Evolutionary conservation across 2,888 invertebrate genomes (phyloP).

Genomic region (Elgonia sp.): DNA sequence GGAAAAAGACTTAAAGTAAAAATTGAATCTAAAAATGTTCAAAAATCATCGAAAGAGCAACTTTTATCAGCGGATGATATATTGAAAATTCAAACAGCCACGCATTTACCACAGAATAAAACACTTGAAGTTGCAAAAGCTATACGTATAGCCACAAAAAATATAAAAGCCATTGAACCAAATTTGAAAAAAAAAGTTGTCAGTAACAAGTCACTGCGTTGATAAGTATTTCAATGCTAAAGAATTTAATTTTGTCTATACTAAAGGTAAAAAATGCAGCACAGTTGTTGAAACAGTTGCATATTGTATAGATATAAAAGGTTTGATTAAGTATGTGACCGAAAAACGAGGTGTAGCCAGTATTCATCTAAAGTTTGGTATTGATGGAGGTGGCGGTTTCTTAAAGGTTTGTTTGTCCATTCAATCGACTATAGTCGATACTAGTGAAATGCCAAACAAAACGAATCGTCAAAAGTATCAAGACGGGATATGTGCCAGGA

Average conservation of each 20-base stretch:
- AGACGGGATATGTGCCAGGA: constrained; percentile 13
- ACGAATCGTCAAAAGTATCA: constrained; percentile 14
- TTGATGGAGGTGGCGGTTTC: constrained; percentile 31
- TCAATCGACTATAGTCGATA: constrained; percentile 39
- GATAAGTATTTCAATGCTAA: constrained; percentile 42
- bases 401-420: constrained; percentile 48
- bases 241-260: constrained; percentile 14
- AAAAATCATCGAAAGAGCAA: constrained; percentile 1
- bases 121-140: constrained; percentile 31
- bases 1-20: not conserved
- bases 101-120: constrained; percentile 25
- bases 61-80: constrained; percentile 34
- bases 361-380: constrained; percentile 27
- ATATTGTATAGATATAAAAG: not conserved
- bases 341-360: constrained; percentile 25
- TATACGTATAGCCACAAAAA: constrained; percentile 34
- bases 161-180: constrained; percentile 32
- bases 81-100: constrained; percentile 25
- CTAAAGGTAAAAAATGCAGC: not conserved
- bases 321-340: constrained; percentile 41
- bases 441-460: not conserved
- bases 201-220: constrained; percentile 35
- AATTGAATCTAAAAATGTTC: not conserved
- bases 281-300: not conserved
- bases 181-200: constrained; percentile 50